These are phyloP conservation scores for Meghimatium bilineatum DNA, from an alignment of 2,888 invertebrate species.

Conservation along the genomic window DNA sequence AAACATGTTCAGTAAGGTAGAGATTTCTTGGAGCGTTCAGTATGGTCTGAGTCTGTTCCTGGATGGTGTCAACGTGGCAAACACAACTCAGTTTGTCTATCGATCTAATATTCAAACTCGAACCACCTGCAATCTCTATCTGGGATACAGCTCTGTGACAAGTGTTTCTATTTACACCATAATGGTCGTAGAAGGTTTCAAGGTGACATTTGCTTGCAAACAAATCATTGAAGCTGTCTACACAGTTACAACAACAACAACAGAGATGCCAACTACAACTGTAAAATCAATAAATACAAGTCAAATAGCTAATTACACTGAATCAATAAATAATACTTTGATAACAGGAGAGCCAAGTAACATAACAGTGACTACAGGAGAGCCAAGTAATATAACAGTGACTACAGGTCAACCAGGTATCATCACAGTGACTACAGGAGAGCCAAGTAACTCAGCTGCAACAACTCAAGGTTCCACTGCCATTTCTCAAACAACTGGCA, in stretches of 20 bases:
- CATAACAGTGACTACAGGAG: neutral
- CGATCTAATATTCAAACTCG: constrained; percentile 28
- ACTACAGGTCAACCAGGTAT: neutral
- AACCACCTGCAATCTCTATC: constrained; percentile 41
- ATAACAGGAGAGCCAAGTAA: constrained; percentile 23
- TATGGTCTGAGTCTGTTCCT: constrained; percentile 56
- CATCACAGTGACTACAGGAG: neutral
- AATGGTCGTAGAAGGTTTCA: constrained; percentile 56
- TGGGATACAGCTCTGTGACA: constrained; percentile 50
- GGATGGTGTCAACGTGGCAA: constrained; percentile 53
- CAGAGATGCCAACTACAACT: constrained; percentile 16
- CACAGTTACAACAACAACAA: constrained; percentile 29
- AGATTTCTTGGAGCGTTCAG: constrained; percentile 60
- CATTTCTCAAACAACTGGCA: neutral
- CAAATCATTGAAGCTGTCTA: constrained; percentile 52
- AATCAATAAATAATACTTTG: constrained; percentile 4
- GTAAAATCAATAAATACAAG: no score
- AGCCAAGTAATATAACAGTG: constrained; percentile 18
- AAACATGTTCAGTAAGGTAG: constrained; percentile 53
- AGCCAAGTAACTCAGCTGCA: neutral
- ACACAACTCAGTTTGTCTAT: constrained; percentile 52
- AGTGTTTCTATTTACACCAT: constrained; percentile 45
- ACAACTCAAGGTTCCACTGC: neutral
- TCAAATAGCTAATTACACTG: neutral
- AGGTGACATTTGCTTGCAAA: constrained; percentile 52